Conservation (phyloP, 2,888 invertebrate species). For the Drosophila vallismaia region DNA sequence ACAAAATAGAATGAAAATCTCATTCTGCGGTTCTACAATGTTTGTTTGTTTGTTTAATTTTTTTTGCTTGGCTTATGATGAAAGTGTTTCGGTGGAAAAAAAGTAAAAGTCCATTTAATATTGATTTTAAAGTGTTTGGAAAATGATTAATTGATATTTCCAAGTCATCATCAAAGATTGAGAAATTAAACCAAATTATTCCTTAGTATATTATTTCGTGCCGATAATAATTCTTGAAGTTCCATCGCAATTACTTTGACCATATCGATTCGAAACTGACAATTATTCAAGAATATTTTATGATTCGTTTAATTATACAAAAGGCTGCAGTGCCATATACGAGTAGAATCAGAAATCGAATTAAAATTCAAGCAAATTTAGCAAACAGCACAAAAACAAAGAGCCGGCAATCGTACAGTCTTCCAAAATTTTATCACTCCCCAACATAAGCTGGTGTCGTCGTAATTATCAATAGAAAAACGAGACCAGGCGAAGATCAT, state of each 20-base stretch:
- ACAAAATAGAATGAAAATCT: slow-evolving; percentile 25
- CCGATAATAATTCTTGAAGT: background rate
- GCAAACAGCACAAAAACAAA: slow-evolving; percentile 24
- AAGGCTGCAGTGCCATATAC: slow-evolving; percentile 38
- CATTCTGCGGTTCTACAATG: slow-evolving; percentile 15
- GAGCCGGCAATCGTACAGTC: slow-evolving; percentile 19
- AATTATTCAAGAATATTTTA: slow-evolving; percentile 55
- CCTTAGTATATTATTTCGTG: background rate
- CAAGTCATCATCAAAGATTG: background rate
- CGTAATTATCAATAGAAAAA: slow-evolving; percentile 48
- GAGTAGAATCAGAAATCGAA: slow-evolving; percentile 18
- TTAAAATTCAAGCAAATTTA: slow-evolving; percentile 40
- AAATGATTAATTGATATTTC: background rate
- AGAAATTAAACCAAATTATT: background rate
- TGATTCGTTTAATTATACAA: slow-evolving; percentile 47
- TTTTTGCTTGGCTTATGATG: slow-evolving; percentile 16
- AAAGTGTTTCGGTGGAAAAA: slow-evolving; percentile 5
- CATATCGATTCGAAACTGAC: slow-evolving; percentile 43
- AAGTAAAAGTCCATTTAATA: slow-evolving; percentile 1
- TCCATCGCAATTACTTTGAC: slow-evolving; percentile 10
- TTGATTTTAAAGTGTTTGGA: background rate
- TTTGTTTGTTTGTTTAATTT: slow-evolving; percentile 4
- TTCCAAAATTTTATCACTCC: slow-evolving; percentile 5
- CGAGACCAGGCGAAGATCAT: slow-evolving; percentile 51
- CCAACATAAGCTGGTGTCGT: slow-evolving; percentile 48